Conservation (phyloP, 2,113 vertebrate species). For the Menura novaehollandiae region DNA sequence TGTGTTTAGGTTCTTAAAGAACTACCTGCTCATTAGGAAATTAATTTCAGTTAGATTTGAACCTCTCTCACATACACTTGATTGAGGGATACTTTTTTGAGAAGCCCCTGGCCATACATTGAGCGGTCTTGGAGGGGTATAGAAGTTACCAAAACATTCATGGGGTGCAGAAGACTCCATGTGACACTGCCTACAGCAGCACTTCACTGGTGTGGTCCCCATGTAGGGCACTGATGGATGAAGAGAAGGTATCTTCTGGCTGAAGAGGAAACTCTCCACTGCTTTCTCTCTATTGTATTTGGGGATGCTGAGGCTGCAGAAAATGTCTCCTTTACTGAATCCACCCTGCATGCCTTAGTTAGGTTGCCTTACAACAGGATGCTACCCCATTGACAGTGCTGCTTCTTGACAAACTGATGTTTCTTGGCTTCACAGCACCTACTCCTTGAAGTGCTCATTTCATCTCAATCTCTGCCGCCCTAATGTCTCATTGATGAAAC, state of each 20-base stretch:
- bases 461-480: background rate
- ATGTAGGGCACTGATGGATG: rapidly evolving
- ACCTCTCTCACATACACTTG: background rate
- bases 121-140: background rate
- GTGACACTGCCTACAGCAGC: background rate
- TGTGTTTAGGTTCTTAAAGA: background rate
- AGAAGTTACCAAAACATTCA: background rate
- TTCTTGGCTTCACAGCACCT: background rate
- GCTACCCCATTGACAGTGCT: background rate
- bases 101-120: background rate
- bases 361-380: background rate
- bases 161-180: background rate
- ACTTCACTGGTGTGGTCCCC: background rate
- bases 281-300: background rate
- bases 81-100: background rate
- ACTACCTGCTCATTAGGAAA: background rate
- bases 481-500: background rate
- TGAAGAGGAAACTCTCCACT: background rate
- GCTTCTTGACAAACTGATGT: background rate
- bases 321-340: background rate
- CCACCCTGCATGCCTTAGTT: background rate
- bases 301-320: background rate
- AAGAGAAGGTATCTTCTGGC: background rate
- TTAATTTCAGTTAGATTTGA: background rate
- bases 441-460: background rate